Percentiles rank a stretch among this genome's conserved stretches.
These are phyloP conservation scores for Ectemnius continuus DNA, from an alignment of 2,888 invertebrate genomes.

Conservation along the genomic window DNA sequence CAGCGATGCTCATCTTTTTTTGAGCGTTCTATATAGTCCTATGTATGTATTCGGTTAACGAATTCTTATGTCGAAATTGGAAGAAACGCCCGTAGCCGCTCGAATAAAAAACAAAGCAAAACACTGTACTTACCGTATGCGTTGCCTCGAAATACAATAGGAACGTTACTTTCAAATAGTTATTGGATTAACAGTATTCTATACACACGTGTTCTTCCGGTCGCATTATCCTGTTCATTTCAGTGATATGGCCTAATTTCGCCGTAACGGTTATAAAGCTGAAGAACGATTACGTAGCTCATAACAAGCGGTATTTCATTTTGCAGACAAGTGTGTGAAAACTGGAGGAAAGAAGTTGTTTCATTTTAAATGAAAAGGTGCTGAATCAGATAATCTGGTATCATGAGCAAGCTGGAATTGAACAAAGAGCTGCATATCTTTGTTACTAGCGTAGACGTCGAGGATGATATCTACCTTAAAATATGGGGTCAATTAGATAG, in stretches of 20 bases:
- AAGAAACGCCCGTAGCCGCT: no score
- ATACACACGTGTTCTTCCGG: constrained; percentile 9
- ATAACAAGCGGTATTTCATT: constrained; percentile 21
- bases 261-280: constrained; percentile 28
- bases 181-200: constrained; percentile 2
- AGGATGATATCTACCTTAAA: constrained; percentile 84
- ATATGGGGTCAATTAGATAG: constrained; percentile 85
- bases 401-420: constrained; percentile 35
- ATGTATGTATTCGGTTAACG: no score
- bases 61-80: no score
- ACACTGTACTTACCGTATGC: no score
- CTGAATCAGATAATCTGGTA: constrained; percentile 9
- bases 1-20: no score
- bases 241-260: constrained; percentile 32
- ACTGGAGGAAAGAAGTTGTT: not conserved
- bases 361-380: not conserved
- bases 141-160: no score
- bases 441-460: constrained; percentile 85
- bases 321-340: constrained; percentile 29
- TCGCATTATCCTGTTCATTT: constrained; percentile 25
- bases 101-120: no score
- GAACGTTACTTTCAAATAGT: not conserved
- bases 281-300: constrained; percentile 11
- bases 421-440: constrained; percentile 71
- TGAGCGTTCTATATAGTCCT: no score